Conservation (phyloP, 23 tunicate genomes). For the Trididemnum nubilum region DNA sequence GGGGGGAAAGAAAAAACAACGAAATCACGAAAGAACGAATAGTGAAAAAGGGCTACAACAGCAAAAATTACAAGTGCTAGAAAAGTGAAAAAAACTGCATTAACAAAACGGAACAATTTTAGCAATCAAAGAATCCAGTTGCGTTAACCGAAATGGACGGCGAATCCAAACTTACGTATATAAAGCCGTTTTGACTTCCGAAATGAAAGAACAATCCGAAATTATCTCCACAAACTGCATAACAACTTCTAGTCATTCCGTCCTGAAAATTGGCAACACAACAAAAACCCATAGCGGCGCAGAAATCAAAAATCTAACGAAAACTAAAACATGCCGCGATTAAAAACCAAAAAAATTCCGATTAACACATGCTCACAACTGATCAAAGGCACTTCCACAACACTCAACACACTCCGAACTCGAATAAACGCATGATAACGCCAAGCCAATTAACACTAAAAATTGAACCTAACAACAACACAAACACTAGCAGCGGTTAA, state of each 20-base stretch:
- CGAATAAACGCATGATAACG: not conserved
- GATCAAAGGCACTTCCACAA: slow-evolving; percentile 29
- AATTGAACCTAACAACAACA: not conserved
- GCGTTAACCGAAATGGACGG: slow-evolving; percentile 6
- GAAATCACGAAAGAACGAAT: slow-evolving; percentile 10
- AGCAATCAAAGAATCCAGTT: not conserved
- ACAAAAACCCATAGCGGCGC: not conserved
- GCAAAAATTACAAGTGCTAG: slow-evolving; percentile 41
- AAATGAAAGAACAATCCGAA: too few species aligned
- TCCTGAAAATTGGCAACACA: too few species aligned
- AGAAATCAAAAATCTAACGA: not conserved
- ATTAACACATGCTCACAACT: not conserved
- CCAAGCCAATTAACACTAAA: slow-evolving; percentile 11
- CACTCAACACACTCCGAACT: slow-evolving; percentile 11
- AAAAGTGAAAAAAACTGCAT: slow-evolving; percentile 32
- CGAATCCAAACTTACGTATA: too few species aligned
- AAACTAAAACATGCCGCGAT: not conserved
- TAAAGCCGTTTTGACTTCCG: too few species aligned
- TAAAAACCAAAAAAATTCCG: slow-evolving; percentile 15
- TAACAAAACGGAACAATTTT: not conserved
- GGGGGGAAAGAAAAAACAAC: slow-evolving; percentile 7
- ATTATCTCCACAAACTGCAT: too few species aligned
- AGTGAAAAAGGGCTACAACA: slow-evolving; percentile 16
- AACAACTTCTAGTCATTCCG: too few species aligned
- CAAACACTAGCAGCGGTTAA: not conserved